These are phyloP conservation scores for Metalampra italica DNA, from an alignment of 2,888 invertebrate species.

Conservation along the genomic window DNA sequence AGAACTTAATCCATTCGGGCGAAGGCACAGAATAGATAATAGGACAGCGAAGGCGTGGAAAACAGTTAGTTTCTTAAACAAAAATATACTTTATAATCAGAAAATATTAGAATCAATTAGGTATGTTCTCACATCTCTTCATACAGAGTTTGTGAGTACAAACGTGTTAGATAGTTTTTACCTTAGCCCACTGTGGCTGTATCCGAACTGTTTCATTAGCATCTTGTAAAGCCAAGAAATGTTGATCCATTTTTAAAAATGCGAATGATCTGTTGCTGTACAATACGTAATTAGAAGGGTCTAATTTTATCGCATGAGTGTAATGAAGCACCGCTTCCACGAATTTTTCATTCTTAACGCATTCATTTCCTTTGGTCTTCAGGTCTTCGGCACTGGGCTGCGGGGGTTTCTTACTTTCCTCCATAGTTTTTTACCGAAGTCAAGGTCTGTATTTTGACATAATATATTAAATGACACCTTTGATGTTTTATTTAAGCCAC, in stretches of 20 bases:
- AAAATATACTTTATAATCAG: too few species aligned
- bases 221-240: slow-evolving; percentile 87
- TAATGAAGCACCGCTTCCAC: slow-evolving; percentile 89
- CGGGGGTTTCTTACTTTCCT: slow-evolving; percentile 49
- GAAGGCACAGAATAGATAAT: too few species aligned
- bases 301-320: slow-evolving; percentile 86
- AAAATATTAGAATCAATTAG: too few species aligned
- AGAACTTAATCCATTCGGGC: too few species aligned
- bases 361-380: slow-evolving; percentile 86
- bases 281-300: slow-evolving; percentile 83
- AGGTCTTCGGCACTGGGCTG: slow-evolving; percentile 74
- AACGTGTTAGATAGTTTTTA: slow-evolving; percentile 30
- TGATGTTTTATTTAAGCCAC: too few species aligned
- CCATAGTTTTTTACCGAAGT: slow-evolving; percentile 30
- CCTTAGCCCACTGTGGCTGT: slow-evolving; percentile 89
- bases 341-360: slow-evolving; percentile 84
- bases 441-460: background rate
- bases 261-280: slow-evolving; percentile 90
- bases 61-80: too few species aligned
- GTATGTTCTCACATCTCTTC: too few species aligned
- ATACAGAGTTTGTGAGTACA: too few species aligned
- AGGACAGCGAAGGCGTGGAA: too few species aligned
- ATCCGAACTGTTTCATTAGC: slow-evolving; percentile 86
- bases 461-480: slow-evolving; percentile 7
- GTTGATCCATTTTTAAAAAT: slow-evolving; percentile 87